Conservation (phyloP, 1,140 invertebrate genomes). For the Polypedilum pembai region DNA sequence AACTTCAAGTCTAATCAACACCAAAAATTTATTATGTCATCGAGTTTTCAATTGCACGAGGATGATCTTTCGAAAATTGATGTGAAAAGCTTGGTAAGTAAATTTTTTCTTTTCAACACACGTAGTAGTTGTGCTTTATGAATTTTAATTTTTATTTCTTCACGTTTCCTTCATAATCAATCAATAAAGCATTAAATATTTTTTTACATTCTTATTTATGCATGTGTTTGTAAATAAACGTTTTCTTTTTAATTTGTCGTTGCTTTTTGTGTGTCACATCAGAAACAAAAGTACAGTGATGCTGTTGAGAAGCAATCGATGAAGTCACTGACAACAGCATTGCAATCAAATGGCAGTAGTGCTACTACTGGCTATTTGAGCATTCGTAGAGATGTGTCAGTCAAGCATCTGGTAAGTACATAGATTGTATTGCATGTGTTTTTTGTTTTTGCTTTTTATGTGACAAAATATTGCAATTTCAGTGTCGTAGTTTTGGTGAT, state of each 20-base stretch:
- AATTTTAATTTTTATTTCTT: conserved; percentile 24
- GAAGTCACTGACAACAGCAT: not conserved
- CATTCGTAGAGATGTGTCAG: conserved; percentile 38
- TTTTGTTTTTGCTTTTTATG: conserved; percentile 30
- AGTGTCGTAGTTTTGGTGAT: conserved; percentile 57
- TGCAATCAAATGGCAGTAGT: not conserved
- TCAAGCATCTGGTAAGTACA: conserved; percentile 47
- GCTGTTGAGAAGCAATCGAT: not conserved
- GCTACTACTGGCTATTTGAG: conserved; percentile 30
- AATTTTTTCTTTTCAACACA: conserved; percentile 36
- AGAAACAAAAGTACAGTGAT: conserved; percentile 3
- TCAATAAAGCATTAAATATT: not conserved
- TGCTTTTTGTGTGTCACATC: not conserved
- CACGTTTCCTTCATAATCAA: not conserved
- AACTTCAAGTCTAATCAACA: not conserved
- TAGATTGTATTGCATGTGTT: conserved; percentile 28
- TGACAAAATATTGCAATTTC: conserved; percentile 40
- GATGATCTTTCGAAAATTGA: conserved; percentile 52
- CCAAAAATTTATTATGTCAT: conserved; percentile 31
- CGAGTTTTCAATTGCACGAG: conserved; percentile 41
- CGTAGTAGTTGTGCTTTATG: conserved; percentile 33
- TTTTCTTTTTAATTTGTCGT: not conserved
- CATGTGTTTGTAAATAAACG: not conserved
- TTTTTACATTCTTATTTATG: not conserved
- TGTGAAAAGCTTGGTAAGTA: conserved; percentile 48